Conservation (phyloP, 1,140 invertebrate genomes). For the Calosoma granatense region DNA sequence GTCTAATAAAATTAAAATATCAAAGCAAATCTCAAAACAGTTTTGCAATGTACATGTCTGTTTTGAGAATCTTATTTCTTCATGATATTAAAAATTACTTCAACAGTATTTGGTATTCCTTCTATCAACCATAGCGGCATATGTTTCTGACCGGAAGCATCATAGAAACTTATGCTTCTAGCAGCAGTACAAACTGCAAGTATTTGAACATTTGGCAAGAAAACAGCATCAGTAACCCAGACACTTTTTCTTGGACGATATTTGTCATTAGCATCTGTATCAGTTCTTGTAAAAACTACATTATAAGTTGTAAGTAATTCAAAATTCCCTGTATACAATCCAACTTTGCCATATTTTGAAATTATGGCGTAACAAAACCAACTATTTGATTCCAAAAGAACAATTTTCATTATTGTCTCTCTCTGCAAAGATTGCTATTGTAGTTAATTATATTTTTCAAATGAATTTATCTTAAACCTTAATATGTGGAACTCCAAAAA, state of each 20-base stretch:
- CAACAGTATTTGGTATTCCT: constrained; percentile 37
- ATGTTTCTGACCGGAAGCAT: constrained; percentile 40
- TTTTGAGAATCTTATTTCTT: constrained; percentile 6
- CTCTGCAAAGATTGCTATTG: constrained; percentile 31
- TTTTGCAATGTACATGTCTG: constrained; percentile 1
- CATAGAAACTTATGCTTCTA: constrained; percentile 42
- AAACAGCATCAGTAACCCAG: constrained; percentile 47
- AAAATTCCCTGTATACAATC: constrained; percentile 40
- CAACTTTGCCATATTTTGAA: constrained; percentile 41
- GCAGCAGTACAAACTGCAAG: constrained; percentile 39
- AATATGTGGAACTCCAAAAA: constrained; percentile 20
- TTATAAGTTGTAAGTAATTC: constrained; percentile 38
- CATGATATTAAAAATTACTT: constrained; percentile 22
- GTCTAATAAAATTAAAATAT: constrained; percentile 8
- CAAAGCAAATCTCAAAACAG: background rate
- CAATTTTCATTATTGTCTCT: constrained; percentile 41
- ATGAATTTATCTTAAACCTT: constrained; percentile 18
- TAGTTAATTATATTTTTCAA: background rate
- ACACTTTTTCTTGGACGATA: constrained; percentile 34
- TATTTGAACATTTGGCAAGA: constrained; percentile 38
- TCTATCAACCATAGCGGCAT: constrained; percentile 40
- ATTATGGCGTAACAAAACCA: constrained; percentile 45
- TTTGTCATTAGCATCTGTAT: constrained; percentile 24
- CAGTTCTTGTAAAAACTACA: constrained; percentile 34
- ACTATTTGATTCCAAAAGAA: constrained; percentile 37